Conservation (phyloP, 2,888 invertebrate genomes). For the Hymenopus coronatus region DNA sequence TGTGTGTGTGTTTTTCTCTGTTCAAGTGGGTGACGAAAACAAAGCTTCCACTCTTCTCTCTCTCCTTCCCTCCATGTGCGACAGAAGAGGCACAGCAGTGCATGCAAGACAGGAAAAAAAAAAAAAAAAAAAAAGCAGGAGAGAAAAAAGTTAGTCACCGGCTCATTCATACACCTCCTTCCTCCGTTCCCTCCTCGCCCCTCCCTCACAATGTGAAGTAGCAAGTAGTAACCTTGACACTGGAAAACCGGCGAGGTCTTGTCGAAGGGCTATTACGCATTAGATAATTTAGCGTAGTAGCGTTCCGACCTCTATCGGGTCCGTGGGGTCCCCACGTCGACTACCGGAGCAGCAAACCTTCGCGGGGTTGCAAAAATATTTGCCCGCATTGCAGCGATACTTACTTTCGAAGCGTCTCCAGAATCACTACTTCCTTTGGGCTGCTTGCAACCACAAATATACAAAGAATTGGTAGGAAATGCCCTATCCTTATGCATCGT, state of each 20-base stretch:
- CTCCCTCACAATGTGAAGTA: neutral
- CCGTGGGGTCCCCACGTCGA: neutral
- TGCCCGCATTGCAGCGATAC: too few relatives aligned
- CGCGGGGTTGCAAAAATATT: too few relatives aligned
- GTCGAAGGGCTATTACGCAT: neutral
- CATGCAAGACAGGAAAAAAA: neutral
- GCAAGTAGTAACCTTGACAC: neutral
- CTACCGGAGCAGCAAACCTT: neutral
- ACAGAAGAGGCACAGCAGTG: neutral
- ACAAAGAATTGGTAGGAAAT: too few relatives aligned
- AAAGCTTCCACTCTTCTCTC: neutral
- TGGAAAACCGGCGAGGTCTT: neutral
- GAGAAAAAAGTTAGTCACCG: neutral
- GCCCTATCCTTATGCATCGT: too few relatives aligned
- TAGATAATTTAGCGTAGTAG: neutral
- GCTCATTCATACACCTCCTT: neutral
- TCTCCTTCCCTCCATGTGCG: neutral
- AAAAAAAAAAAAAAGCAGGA: neutral
- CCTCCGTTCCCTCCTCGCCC: neutral
- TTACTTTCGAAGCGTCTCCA: too few relatives aligned
- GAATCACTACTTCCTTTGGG: too few relatives aligned
- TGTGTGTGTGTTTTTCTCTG: neutral
- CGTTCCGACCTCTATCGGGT: neutral
- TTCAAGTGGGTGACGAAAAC: neutral
- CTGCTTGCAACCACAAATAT: too few relatives aligned